These are phyloP conservation scores for Ecdyonurus torrentis DNA, from an alignment of 2,888 invertebrate genomes.

Conservation along the genomic window DNA sequence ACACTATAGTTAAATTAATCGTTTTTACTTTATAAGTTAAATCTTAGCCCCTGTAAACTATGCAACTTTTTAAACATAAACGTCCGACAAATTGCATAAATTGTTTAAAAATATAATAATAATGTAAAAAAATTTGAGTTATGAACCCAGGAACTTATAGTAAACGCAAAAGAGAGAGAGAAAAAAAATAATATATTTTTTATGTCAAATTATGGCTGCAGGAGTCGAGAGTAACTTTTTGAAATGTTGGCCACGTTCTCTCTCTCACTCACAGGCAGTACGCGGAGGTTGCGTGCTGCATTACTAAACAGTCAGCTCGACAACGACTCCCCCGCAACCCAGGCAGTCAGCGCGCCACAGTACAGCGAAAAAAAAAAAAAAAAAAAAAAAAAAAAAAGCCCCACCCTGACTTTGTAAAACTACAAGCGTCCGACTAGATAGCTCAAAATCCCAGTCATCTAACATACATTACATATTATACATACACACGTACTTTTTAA, in stretches of 20 bases:
- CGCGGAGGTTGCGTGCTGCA: conserved; percentile 2
- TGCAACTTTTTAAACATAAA: neutral
- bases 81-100: neutral
- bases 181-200: neutral
- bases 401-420: too few relatives aligned
- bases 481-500: too few relatives aligned
- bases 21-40: neutral
- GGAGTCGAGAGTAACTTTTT: neutral
- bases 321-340: conserved; percentile 13
- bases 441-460: too few relatives aligned
- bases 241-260: conserved; percentile 1
- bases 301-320: neutral
- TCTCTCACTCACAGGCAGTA: neutral
- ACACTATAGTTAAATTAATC: too few relatives aligned
- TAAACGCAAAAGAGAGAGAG: neutral
- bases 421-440: too few relatives aligned
- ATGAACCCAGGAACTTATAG: neutral
- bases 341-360: conserved; percentile 1
- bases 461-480: too few relatives aligned
- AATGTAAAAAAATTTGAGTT: neutral
- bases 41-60: neutral
- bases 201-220: conserved; percentile 1
- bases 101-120: neutral
- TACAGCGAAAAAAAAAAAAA: too few relatives aligned
- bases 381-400: too few relatives aligned